Percentiles rank a stretch among this genome's conserved stretches.
phyloP scores from a whole-genome alignment of 2,113 vertebrate species.

The Melozone crissalis region DNA sequence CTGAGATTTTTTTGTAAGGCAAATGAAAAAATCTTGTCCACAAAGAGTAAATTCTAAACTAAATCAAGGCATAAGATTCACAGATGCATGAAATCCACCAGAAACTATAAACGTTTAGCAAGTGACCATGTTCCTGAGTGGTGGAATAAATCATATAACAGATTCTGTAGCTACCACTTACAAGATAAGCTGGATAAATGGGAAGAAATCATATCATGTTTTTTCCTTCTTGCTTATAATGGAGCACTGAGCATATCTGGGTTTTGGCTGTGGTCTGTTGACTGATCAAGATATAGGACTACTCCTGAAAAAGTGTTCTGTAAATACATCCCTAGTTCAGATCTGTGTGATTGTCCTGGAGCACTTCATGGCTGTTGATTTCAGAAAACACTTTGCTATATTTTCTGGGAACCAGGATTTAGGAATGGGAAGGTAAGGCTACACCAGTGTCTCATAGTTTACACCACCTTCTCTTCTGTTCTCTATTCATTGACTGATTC shows the following conservation, averaged over 20 bases:
- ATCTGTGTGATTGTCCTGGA: neutral
- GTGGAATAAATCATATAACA: neutral
- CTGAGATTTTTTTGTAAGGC: neutral
- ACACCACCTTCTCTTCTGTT: neutral
- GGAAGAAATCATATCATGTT: neutral
- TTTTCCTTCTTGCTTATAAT: neutral
- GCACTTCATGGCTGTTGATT: neutral
- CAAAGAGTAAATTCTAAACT: neutral
- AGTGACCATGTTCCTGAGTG: neutral
- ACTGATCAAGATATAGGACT: neutral
- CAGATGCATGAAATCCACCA: neutral
- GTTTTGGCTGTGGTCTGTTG: neutral
- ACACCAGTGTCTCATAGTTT: neutral
- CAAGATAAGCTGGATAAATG: neutral
- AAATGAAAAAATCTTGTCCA: neutral
- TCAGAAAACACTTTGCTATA: neutral
- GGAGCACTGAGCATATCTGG: neutral
- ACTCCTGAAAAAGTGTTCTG: neutral
- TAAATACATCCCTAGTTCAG: neutral
- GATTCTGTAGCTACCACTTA: neutral
- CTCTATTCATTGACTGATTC: neutral
- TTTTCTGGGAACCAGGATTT: neutral
- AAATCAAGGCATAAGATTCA: neutral
- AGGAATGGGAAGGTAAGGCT: neutral
- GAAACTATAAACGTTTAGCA: neutral